Evolutionary conservation across 2,888 invertebrate species (phyloP).

Genomic region (Melanostoma scalare): DNA sequence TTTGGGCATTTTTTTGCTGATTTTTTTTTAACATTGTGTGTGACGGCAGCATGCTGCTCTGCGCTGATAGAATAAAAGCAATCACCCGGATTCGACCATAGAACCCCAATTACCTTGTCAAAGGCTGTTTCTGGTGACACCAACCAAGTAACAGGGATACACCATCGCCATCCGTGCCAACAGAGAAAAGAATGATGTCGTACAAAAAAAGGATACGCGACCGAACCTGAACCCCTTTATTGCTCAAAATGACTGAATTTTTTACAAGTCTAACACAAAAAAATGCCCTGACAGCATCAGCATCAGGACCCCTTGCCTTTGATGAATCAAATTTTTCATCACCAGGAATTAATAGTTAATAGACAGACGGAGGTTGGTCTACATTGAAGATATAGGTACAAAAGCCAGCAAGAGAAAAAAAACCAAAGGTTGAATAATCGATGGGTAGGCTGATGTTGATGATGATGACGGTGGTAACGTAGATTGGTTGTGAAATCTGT

Average conservation of each 20-base stretch:
- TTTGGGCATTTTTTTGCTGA: background rate
- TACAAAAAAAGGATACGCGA: conserved; percentile 30
- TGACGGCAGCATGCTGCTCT: conserved; percentile 10
- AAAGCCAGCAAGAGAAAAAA: background rate
- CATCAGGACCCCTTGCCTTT: conserved; percentile 38
- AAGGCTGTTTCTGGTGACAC: conserved; percentile 52
- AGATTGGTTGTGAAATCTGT: conserved; percentile 53
- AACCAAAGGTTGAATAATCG: background rate
- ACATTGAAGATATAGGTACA: conserved; percentile 23
- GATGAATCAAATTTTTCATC: conserved; percentile 70
- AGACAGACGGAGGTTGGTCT: conserved; percentile 57
- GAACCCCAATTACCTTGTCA: conserved; percentile 70
- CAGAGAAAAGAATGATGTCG: conserved; percentile 18
- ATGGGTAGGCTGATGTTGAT: conserved; percentile 8
- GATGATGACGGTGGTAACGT: conserved; percentile 49
- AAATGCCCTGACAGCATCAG: conserved; percentile 7
- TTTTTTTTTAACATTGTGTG: background rate
- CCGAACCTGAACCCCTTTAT: conserved; percentile 57
- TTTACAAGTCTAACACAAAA: conserved; percentile 63
- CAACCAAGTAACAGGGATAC: conserved; percentile 23
- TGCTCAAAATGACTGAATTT: conserved; percentile 57
- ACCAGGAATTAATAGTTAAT: conserved; percentile 73
- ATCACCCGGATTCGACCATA: conserved; percentile 62
- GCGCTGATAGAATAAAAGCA: conserved; percentile 57
- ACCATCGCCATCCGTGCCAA: background rate